phyloP scores from a whole-genome alignment of 92 coral and sea anemone species.

The Anthopleura xanthogrammica region DNA sequence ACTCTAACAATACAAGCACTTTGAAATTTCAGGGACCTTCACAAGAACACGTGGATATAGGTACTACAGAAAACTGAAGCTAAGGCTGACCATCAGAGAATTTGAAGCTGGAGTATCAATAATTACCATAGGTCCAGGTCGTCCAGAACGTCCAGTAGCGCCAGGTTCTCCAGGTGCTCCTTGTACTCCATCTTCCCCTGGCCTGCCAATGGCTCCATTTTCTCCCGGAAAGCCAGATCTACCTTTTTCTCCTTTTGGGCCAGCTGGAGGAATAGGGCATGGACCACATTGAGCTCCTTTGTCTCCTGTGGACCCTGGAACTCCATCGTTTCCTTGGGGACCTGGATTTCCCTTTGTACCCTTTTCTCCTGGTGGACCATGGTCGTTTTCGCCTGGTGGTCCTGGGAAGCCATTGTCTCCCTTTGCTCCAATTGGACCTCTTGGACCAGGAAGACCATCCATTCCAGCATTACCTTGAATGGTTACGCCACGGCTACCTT shows the following conservation, averaged over 20 bases:
- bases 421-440: constrained; percentile 53
- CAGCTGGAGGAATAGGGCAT: constrained; percentile 54
- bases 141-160: constrained; percentile 61
- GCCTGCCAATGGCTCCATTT: constrained; percentile 53
- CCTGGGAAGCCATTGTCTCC: constrained; percentile 62
- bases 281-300: constrained; percentile 58
- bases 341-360: constrained; percentile 61
- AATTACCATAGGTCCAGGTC: constrained; percentile 50
- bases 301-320: constrained; percentile 55
- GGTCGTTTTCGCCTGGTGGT: constrained; percentile 55
- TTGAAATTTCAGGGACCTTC: no score
- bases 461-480: constrained; percentile 67
- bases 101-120: no score
- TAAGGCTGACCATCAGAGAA: background rate
- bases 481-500: constrained; percentile 58
- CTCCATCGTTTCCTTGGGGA: constrained; percentile 62
- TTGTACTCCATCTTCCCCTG: constrained; percentile 49
- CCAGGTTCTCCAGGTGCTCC: constrained; percentile 65
- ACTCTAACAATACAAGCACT: no score
- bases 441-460: constrained; percentile 77
- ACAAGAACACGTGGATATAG: no score
- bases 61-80: no score
- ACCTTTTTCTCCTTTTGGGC: constrained; percentile 72
- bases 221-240: constrained; percentile 60
- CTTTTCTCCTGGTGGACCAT: constrained; percentile 54